Percentiles rank a stretch among this genome's conserved stretches.
phyloP scores from a whole-genome alignment of 2,888 invertebrate species.

The Diarsia mendica region DNA sequence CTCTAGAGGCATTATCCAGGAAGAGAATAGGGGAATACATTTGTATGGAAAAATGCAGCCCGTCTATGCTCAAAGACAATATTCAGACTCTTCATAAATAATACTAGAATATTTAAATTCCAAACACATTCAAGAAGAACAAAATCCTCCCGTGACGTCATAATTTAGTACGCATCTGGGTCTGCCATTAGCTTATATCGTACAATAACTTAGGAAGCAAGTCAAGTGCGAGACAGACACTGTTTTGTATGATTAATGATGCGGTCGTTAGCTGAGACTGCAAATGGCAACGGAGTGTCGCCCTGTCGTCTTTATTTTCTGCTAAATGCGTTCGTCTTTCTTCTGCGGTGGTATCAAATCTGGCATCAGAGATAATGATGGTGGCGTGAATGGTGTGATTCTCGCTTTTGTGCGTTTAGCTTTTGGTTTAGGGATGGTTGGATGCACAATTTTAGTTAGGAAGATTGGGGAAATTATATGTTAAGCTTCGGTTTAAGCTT shows the following conservation, averaged over 20 bases:
- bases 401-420: slow-evolving; percentile 51
- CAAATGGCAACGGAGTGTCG: slow-evolving; percentile 80
- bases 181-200: slow-evolving; percentile 67
- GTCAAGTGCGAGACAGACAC: slow-evolving; percentile 77
- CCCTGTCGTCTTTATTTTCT: slow-evolving; percentile 82
- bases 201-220: slow-evolving; percentile 71
- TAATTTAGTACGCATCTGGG: slow-evolving; percentile 66
- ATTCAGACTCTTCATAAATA: neutral
- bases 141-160: slow-evolving; percentile 47
- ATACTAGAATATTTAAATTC: slow-evolving; percentile 12
- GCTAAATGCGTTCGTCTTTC: slow-evolving; percentile 77
- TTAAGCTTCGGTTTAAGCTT: neutral
- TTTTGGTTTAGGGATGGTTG: slow-evolving; percentile 49
- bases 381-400: slow-evolving; percentile 49
- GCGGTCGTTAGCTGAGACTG: slow-evolving; percentile 81
- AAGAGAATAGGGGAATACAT: no score
- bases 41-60: no score
- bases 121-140: slow-evolving; percentile 20
- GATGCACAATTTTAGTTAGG: slow-evolving; percentile 2
- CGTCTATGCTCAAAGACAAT: neutral
- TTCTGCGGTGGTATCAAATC: slow-evolving; percentile 68
- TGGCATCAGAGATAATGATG: slow-evolving; percentile 64
- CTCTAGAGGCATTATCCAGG: no score
- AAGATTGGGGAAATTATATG: neutral
- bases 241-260: slow-evolving; percentile 84